Base-by-base conservation (phyloP, 2,797 vertebrate genomes). In the Eulemur rubriventer region DNA sequence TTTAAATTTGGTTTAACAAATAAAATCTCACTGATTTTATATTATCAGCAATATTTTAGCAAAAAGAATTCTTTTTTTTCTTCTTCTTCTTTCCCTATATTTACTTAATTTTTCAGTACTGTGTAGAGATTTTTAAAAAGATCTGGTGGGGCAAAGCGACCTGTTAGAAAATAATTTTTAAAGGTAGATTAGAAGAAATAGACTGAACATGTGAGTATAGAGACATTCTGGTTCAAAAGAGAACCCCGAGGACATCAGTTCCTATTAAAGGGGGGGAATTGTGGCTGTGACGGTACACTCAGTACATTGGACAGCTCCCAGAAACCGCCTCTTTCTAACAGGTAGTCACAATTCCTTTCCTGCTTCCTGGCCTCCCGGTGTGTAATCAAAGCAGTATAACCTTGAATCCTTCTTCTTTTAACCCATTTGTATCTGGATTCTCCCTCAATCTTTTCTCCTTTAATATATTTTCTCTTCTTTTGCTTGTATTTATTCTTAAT, bases 231-330 rank as follows among this genome's bases (percentile, higher is more conserved):
- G 4, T 94, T 63, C 65, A 73, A 46, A 67, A 48, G 7, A 59
- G 57, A 82, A 50, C 35, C 26, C 17, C 4, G 10, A 43, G 14
- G 28, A 50, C 14, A 17, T 43, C 41, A 52, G 8, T 89, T 46
- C 14, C 30, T 72, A 43, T 9, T 26, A 65, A 67, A 33, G 61
- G 65, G 88, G 80, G 24, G 89, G 94, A 81, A 52, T n/a, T 26
- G 91, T 1, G 4, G 69, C 61, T 22, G 1, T 38, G 93, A 20
- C 2, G 10, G 13, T 70, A 35, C 17, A 4, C 55, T 89, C 87
- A 96, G 97, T 92, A 98, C 98, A 8, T 83, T 98, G 98, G 98
- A 99, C 98, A 98, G 98, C 98, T 98, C 98, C 98, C 89, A 52
- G 75, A 96, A 95, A 35, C 33, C 1, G 4, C 73, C 43, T 30